Evolutionary conservation across 2,797 vertebrate species (phyloP), one percentile per base, ranked within the genome.

Genomic region (Xenopus petersii): DNA sequence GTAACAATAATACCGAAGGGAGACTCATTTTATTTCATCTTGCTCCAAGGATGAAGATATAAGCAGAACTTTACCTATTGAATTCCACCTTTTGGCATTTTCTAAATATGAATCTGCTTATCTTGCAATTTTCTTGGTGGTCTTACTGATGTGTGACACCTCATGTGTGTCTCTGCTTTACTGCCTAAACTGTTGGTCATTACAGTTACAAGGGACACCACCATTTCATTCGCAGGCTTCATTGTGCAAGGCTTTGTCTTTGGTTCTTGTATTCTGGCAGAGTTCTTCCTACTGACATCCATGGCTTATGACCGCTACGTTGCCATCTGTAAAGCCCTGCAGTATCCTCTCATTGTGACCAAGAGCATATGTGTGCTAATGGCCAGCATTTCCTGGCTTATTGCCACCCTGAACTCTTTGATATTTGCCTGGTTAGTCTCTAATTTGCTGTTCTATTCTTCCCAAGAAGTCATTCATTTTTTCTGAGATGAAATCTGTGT

Each of bases 221-320:
- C 12, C 9, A 72, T 72, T 12, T 51, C 48, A 8, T 64, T 64
- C 26, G 24, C 15, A 12, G 21, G 9, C 8, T 72, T 61, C 12
- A 54, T 72, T 10, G n/a, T 30, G 36, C 70, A 72, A 26, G 54
- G 60, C 1, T 64, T 54, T 33, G 5, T 72, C 4, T 64, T 54
- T 30, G 42, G 21, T 10, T 9, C 33, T 7, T 72, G 60, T 42
- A 7, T 64, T 30, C 9, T 17, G 8, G 26, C 61, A 3, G 61
- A 72, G 8, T 54, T 72, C 36, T 54, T 51, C 26, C 47, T 64
- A 9, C 30, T 72, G 26, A 55, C 70, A 11, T 49, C 60, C 30
- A 72, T 72, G 70, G 47, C 70, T 33, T 72, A 72, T 55, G 70
- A 72, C 21, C 47, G 70, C 3, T 72, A 72, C 17, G n/a, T 72